Evolutionary conservation across 1,140 invertebrate species (phyloP).

Genomic region (Oryzaephilus surinamensis): DNA sequence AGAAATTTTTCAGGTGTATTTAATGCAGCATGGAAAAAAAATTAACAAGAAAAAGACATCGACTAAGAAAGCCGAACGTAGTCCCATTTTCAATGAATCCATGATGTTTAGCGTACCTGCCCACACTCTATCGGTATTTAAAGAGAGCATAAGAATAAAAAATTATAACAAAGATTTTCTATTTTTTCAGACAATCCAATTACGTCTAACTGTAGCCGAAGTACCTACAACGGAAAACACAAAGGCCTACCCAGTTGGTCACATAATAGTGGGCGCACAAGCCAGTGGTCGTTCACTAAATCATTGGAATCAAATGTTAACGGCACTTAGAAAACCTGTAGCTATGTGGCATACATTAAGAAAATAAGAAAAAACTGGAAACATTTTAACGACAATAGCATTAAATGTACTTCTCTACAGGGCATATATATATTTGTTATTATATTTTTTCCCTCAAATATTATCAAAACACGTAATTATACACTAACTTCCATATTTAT

Average conservation of each 20-base stretch:
- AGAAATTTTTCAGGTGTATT: slow-evolving; percentile 56
- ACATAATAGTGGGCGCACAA: slow-evolving; percentile 59
- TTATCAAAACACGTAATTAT: too few species aligned
- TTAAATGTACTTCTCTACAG: too few species aligned
- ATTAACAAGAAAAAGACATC: slow-evolving; percentile 67
- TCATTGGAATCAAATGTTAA: slow-evolving; percentile 77
- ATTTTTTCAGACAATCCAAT: slow-evolving; percentile 51
- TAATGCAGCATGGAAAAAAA: slow-evolving; percentile 65
- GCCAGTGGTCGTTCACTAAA: slow-evolving; percentile 57
- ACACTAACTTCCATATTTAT: too few species aligned
- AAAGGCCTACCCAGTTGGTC: slow-evolving; percentile 50
- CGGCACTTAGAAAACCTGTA: slow-evolving; percentile 66
- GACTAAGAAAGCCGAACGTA: slow-evolving; percentile 54
- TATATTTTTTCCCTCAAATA: too few species aligned
- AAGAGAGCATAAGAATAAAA: too few species aligned
- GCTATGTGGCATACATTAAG: slow-evolving; percentile 78
- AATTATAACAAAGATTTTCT: slow-evolving; percentile 3
- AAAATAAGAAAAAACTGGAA: slow-evolving; percentile 40
- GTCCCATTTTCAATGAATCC: slow-evolving; percentile 69
- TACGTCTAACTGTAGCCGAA: slow-evolving; percentile 52
- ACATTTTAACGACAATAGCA: too few species aligned
- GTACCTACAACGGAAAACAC: slow-evolving; percentile 27
- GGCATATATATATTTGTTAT: too few species aligned
- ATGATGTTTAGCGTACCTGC: slow-evolving; percentile 68
- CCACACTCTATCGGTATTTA: slow-evolving; percentile 47